These are phyloP conservation scores for Sebastes diaconus DNA, from an alignment of 2,797 vertebrate species.

Conservation along the genomic window DNA sequence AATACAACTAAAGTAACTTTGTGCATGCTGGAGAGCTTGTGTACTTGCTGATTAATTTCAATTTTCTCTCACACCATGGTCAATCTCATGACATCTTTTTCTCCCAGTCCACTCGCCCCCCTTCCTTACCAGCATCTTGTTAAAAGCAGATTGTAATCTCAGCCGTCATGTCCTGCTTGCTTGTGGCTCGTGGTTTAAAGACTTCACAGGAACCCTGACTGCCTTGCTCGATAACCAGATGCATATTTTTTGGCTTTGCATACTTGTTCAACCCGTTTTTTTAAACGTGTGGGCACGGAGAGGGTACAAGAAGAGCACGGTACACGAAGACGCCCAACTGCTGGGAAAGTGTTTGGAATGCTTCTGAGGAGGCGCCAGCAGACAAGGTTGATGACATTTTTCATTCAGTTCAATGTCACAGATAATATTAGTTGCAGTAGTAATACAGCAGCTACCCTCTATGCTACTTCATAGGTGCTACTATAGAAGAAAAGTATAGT, in stretches of 20 bases:
- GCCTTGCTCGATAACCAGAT: conserved; percentile 72
- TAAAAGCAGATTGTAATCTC: conserved; percentile 62
- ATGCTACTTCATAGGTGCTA: conserved; percentile 20
- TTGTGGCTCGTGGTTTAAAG: conserved; percentile 53
- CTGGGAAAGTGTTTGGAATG: conserved; percentile 68
- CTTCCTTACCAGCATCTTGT: conserved; percentile 44
- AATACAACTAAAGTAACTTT: conserved; percentile 39
- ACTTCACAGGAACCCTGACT: conserved; percentile 47
- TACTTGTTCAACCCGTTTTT: conserved; percentile 83
- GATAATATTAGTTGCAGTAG: conserved; percentile 28
- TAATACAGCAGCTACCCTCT: neutral
- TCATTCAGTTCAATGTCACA: conserved; percentile 21
- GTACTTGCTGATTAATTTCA: conserved; percentile 29
- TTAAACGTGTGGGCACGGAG: conserved; percentile 72
- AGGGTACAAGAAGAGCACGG: conserved; percentile 56
- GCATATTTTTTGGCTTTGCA: conserved; percentile 76
- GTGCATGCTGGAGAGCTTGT: conserved; percentile 5
- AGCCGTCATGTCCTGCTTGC: conserved; percentile 45
- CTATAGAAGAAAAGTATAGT: conserved; percentile 37
- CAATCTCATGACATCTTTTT: conserved; percentile 41
- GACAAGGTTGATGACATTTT: neutral
- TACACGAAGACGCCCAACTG: conserved; percentile 76
- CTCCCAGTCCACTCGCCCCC: neutral
- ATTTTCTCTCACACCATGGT: conserved; percentile 23
- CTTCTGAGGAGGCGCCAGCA: conserved; percentile 23